These are phyloP conservation scores for Thryonomys swinderianus DNA, from an alignment of 2,113 vertebrate genomes.

Conservation along the genomic window DNA sequence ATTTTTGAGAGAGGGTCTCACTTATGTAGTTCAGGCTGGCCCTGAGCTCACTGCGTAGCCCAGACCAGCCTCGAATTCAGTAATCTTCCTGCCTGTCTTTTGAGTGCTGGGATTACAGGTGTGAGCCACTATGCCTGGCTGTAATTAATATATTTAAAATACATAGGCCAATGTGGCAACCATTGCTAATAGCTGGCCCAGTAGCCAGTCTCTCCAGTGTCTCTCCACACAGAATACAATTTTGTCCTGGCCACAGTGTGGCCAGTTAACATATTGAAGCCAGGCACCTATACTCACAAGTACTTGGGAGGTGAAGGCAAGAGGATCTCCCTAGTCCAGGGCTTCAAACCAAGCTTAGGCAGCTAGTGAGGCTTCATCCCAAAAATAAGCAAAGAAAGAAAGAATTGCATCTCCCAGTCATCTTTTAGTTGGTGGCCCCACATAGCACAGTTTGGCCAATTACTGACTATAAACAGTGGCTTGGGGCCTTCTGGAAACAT, in stretches of 20 bases:
- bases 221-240: not conserved
- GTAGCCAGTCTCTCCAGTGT: not conserved
- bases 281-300: not conserved
- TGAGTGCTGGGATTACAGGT: too few species aligned
- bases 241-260: not conserved
- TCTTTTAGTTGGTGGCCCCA: not conserved
- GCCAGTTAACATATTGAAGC: not conserved
- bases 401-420: not conserved
- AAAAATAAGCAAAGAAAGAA: conserved; percentile 63
- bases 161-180: not conserved
- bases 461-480: not conserved
- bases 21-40: too few species aligned
- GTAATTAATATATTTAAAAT: not conserved
- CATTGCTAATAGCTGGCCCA: not conserved
- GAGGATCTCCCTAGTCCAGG: too few species aligned
- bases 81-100: too few species aligned
- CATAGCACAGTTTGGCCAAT: not conserved
- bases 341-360: not conserved
- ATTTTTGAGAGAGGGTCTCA: too few species aligned
- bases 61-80: too few species aligned
- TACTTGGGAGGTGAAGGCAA: not conserved
- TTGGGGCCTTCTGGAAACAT: not conserved
- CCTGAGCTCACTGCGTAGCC: too few species aligned
- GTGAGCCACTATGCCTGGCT: too few species aligned
- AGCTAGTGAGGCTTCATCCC: not conserved